Base-by-base conservation (phyloP, 2,797 vertebrate genomes). In the Molossus molossus region DNA sequence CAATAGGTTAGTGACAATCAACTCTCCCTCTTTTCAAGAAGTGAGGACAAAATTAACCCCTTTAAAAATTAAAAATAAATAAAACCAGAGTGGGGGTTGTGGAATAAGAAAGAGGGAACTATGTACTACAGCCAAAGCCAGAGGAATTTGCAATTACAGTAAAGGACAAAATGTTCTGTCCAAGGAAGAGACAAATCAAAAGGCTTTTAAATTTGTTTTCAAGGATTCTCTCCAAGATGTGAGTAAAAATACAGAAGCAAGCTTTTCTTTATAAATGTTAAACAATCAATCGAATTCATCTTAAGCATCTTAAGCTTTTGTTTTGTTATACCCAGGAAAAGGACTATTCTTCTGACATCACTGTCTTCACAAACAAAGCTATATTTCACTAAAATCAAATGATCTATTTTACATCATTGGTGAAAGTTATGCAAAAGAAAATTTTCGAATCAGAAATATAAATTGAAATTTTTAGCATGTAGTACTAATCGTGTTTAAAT, bases 141-240 rank as follows among this genome's bases (percentile, higher is more conserved):
- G 53, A 94, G 83, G 90, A 95, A 97, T 92, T 73, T 93, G 55
- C 40, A 90, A 85, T 91, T 94, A 91, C 20, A 85, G 94, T 70
- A 86, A 92, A 90, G 85, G 94, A 97, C 94, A 97, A 82, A 94
- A 94, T 83, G 88, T 96, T 95, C 96, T 82, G 45, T 97, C 64
- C 67, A 95, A 95, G 72, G 33, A 94, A 96, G 89, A 94, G 79
- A 85, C 67, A 94, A 89, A 90, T 87, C 48, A 93, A 92, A 92
- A 94, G 70, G 70, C 25, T 94, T 95, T 94, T 60, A 87, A 79
- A 89, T 89, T 79, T 94, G 50, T 92, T 96, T 91, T 67, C 55
- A 96, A 86, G 37, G 64, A 95, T 76, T 95, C 29, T 92, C 62
- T 83, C 86, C 67, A 91, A 85, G 79, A 96, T 93, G 64, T 73